These are phyloP conservation scores for Sinopyrophorus schimmeli DNA, from an alignment of 2,888 invertebrate species.

Conservation along the genomic window DNA sequence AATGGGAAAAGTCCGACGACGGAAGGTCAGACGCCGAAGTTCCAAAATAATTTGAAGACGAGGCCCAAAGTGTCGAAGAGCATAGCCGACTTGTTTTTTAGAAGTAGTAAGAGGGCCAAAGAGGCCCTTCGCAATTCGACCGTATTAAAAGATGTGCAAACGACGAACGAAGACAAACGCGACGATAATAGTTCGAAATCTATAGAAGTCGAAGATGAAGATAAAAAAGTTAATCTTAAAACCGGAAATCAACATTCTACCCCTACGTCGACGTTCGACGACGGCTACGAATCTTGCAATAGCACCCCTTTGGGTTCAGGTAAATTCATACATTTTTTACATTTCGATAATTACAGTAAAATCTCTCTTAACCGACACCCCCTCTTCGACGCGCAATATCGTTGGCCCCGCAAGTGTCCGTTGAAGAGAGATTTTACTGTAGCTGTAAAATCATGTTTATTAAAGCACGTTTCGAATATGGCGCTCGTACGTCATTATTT, in stretches of 20 bases:
- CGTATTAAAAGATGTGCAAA: slow-evolving; percentile 33
- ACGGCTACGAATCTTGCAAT: slow-evolving; percentile 69
- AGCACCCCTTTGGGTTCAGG: slow-evolving; percentile 68
- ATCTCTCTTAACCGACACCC: too few relatives aligned
- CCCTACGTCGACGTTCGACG: slow-evolving; percentile 59
- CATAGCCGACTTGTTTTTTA: slow-evolving; percentile 40
- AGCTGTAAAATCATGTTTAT: slow-evolving; percentile 12
- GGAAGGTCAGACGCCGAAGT: slow-evolving; percentile 35
- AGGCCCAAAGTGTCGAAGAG: slow-evolving; percentile 44
- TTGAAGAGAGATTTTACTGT: too few relatives aligned
- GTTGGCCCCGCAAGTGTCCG: too few relatives aligned
- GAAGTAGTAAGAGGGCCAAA: slow-evolving; percentile 22
- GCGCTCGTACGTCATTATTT: too few relatives aligned
- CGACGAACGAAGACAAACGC: slow-evolving; percentile 32
- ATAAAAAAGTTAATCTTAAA: slow-evolving; percentile 30
- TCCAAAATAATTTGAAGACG: slow-evolving; percentile 39
- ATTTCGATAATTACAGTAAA: too few relatives aligned
- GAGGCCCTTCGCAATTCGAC: slow-evolving; percentile 6
- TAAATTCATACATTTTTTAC: slow-evolving; percentile 44
- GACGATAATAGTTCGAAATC: slow-evolving; percentile 32
- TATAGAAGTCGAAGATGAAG: slow-evolving; percentile 29
- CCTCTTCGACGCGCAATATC: too few relatives aligned
- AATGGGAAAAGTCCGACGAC: slow-evolving; percentile 49
- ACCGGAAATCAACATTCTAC: slow-evolving; percentile 43
- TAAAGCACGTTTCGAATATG: too few relatives aligned